Evolutionary conservation across 2,113 vertebrate genomes (phyloP), one percentile per base, ranked within the genome.

Genomic region (Triplophysa rosa): DNA sequence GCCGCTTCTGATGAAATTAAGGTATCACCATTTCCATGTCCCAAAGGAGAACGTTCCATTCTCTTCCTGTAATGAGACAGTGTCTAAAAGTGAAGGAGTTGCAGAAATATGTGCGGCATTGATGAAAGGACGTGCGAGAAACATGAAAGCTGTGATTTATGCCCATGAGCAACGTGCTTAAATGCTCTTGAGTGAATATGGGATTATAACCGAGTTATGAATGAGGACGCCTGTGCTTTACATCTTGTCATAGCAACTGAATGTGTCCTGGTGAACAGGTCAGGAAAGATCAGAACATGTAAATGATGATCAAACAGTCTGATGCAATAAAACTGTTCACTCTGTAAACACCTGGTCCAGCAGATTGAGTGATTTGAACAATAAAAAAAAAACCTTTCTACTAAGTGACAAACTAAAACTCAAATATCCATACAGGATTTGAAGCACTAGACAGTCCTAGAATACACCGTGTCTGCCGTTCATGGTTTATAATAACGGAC

Each of bases 31-130:
- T 54, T 70, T 77, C 29, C 62, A 56, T 23, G 8, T 12, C 40
- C 24, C 16, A 21, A 7, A 45, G 52, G 33, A 69, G 58, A 66
- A 61, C n/a, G n/a, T 52, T 40, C 21, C 11, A 2, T 56, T 19
- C 68, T 70, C 70, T 63, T 29, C 29, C 71, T 71, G 33, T 76
- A 24, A 62, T 45, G 67, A 67, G 63, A 82, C 62, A 45, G 29
- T 4, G 9, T 14, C 16, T 19, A n/a, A 62, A 8, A 63, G 42
- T 52, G 14, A 67, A 78, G 33, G 52, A 61, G 67, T 14, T 63
- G 24, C 37, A 58, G 54, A 8, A 9, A 68, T 45, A 3, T 42
- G 47, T 16, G 9, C 16, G 5, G 23, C 52, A 42, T 19, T 29
- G 21, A 8, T 16, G 52, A 79, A 52, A 70, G n/a, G 66, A 78